A percentile compares a stretch with the other conserved stretches of the same genome.
phyloP scores from a whole-genome alignment of 2,888 invertebrate genomes.

The Chrysodeixis includens region DNA sequence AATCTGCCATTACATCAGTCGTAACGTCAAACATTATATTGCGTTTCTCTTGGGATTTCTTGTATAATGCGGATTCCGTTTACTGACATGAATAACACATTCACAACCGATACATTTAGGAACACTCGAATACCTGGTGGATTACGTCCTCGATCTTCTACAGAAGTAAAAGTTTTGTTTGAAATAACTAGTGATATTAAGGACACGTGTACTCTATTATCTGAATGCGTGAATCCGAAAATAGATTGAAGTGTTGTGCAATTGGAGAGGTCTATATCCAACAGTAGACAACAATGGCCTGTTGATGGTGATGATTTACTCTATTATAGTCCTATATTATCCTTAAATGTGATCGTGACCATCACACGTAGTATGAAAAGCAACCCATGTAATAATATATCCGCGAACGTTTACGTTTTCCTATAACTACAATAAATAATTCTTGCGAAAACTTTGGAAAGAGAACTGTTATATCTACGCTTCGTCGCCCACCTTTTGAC shows the following conservation, averaged over 20 bases:
- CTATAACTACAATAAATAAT: neutral
- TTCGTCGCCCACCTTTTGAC: neutral
- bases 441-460: neutral
- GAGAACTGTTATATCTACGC: neutral
- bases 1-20: neutral
- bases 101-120: neutral
- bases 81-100: slow-evolving; percentile 4
- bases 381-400: too few species aligned
- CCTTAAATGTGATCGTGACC: too few species aligned
- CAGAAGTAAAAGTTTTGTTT: neutral
- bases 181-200: neutral
- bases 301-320: too few species aligned
- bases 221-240: too few species aligned
- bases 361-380: too few species aligned
- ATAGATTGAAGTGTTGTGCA: too few species aligned
- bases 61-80: neutral
- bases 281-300: too few species aligned
- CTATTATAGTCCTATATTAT: too few species aligned
- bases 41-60: neutral
- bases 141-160: neutral
- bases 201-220: too few species aligned
- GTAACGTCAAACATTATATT: neutral
- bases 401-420: neutral
- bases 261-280: too few species aligned
- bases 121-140: neutral